Conservation (phyloP, 2,888 invertebrate genomes). For the Agriopis leucophaearia region DNA sequence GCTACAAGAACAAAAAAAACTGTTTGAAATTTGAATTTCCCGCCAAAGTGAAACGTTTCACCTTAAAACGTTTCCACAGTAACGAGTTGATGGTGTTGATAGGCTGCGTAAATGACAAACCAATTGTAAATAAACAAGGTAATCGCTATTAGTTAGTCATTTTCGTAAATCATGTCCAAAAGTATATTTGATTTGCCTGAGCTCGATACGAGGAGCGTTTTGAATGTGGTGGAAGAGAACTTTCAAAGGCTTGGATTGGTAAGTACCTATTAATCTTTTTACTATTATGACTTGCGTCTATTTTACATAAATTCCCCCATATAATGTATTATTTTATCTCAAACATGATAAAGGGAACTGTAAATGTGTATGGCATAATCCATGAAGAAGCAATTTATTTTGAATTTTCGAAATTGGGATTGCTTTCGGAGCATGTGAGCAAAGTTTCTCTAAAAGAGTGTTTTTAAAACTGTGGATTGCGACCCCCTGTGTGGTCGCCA, state of each 20-base stretch:
- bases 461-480: too few species aligned
- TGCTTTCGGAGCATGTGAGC: too few species aligned
- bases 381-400: too few species aligned
- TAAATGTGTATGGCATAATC: too few species aligned
- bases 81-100: conserved; percentile 1
- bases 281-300: too few species aligned
- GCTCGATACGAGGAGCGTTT: conserved; percentile 66
- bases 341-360: too few species aligned
- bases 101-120: neutral
- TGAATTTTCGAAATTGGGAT: too few species aligned
- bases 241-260: conserved; percentile 69
- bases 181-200: conserved; percentile 60
- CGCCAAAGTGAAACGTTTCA: neutral
- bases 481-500: too few species aligned
- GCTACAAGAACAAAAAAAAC: too few species aligned
- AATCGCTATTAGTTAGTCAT: neutral
- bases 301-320: too few species aligned
- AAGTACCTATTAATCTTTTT: conserved; percentile 40
- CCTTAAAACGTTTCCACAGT: neutral
- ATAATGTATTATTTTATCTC: neutral
- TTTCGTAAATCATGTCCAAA: conserved; percentile 7
- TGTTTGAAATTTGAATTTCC: too few species aligned
- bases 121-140: conserved; percentile 8
- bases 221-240: conserved; percentile 77
- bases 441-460: too few species aligned